Evolutionary conservation across 2,888 invertebrate species (phyloP), one percentile per base, ranked within the genome.

Genomic region (Drosophila anceps): DNA sequence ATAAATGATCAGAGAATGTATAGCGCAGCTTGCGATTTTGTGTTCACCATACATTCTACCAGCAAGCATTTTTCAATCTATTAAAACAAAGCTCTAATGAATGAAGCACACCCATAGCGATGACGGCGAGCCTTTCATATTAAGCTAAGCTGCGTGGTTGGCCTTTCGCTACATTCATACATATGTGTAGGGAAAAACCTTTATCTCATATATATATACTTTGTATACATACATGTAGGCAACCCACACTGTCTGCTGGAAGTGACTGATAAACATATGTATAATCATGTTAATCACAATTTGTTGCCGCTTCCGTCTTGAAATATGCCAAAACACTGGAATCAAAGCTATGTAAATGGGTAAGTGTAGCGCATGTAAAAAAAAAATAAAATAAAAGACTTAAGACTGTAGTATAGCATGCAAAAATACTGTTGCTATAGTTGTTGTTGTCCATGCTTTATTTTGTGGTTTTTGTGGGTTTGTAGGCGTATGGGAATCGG

Each of bases 11-110:
- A 1, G 41, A 63, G 59, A 54, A 54, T 53, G 41, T 59, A 54
- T 41, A 48, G 59, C 70, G 31, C 74, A 61, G 63, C 59, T 66
- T 66, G 75, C 53, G 54, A 27, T 39, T 59, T 60, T 33, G 72
- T 35, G 37, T 33, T 33, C 44, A 12, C 44, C 64, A 43, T 66
- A 79, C 85, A 84, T 82, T 87, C 82, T 82, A 63, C 43, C 54
- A 48, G 69, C 63, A 44, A 64, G 55, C 15, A n/a, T 18, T 29
- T 63, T 37, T 1, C 20, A 39, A 27, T 24, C 24, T n/a, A 73
- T 67, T 61, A 61, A 66, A 78, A 66, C 82, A 69, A 78, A 72
- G 64, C 87, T 73, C 73, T 84, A 84, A 87, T 87, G 84, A 86
- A 76, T 82, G 80, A 82, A 84, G 75, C 83, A 54, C 76, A 66